These are phyloP conservation scores for Fragum sueziense DNA, from an alignment of 2,888 invertebrate species.

Conservation along the genomic window DNA sequence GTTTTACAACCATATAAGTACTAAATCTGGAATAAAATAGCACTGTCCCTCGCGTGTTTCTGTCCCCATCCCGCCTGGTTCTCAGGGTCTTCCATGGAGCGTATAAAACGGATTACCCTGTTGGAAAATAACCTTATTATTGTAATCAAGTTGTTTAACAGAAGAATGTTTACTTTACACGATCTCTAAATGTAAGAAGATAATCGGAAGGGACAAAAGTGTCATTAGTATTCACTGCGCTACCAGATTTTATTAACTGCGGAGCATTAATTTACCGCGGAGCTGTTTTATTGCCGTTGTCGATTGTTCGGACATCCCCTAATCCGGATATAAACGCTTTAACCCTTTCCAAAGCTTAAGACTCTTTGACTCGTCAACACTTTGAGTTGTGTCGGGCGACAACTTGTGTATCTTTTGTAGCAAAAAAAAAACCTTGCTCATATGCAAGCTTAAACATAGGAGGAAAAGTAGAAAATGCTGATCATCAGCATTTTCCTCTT, in stretches of 20 bases:
- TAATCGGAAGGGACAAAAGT: slow-evolving; percentile 23
- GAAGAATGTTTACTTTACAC: slow-evolving; percentile 21
- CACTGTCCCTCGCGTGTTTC: too few relatives aligned
- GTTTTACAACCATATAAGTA: too few relatives aligned
- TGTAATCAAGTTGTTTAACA: slow-evolving; percentile 17
- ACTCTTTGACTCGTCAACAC: too few relatives aligned
- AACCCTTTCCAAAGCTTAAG: too few relatives aligned
- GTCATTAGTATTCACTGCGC: slow-evolving; percentile 45
- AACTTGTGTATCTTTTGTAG: too few relatives aligned
- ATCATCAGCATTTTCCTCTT: too few relatives aligned
- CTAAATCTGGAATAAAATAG: too few relatives aligned
- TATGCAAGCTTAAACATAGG: too few relatives aligned
- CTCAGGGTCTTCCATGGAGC: neutral
- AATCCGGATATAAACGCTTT: slow-evolving; percentile 54
- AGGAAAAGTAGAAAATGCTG: too few relatives aligned
- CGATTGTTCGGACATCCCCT: slow-evolving; percentile 50
- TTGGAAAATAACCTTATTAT: slow-evolving; percentile 12
- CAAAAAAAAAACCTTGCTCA: too few relatives aligned
- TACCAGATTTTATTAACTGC: slow-evolving; percentile 37
- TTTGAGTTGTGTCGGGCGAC: too few relatives aligned
- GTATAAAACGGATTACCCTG: slow-evolving; percentile 19
- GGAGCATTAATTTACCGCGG: slow-evolving; percentile 54
- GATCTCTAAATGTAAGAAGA: slow-evolving; percentile 17
- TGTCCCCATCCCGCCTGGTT: neutral
- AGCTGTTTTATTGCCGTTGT: slow-evolving; percentile 42